Evolutionary conservation across 2,113 vertebrate genomes (phyloP), one percentile per base, ranked within the genome.

Genomic region (Heterochromis multidens): DNA sequence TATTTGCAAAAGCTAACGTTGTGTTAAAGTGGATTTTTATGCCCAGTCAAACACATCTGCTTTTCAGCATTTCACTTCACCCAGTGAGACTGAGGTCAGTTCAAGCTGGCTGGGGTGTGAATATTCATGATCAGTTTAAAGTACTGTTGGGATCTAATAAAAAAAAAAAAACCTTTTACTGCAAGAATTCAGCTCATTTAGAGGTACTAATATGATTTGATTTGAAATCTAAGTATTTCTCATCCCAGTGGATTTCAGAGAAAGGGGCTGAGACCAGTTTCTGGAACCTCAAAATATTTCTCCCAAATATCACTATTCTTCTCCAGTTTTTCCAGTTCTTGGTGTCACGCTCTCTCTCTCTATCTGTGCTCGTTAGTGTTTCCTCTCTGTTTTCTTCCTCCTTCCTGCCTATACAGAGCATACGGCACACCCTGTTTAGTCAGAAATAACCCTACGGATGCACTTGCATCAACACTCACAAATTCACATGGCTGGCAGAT

Each of bases 21-120:
- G 87, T 92, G 91, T 87, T 89, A 84, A 91, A 93, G 85, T 89
- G 77, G 78, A 85, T 85, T 92, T 90, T 87, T 90, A 77, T 79
- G 82, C 83, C 81, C 83, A 67, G 83, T 90, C 72, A 88, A 82
- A 92, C 80, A 87, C 46, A 67, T 87, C 78, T 82, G 85, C 67
- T 86, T 86, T 87, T 83, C 23, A 84, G 70, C 82, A 79, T 89
- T 74, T 81, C 67, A 72, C 49, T 84, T 80, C 86, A 83, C 60
- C 49, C 49, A 27, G 35, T 80, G 77, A 84, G 81, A 84, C 60
- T 54, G 67, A 84, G 80, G 87, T 88, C 88, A 89, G 58, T 54
- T 85, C 27, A 62, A 77, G 81, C 54, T 82, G 31, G 61, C 82
- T 63, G 79, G 65, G 19, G 54, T 57, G 70, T 91, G 77, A 91